These are phyloP conservation scores for Odontamblyopus rebecca DNA, from an alignment of 2,797 vertebrate genomes.

Conservation along the genomic window DNA sequence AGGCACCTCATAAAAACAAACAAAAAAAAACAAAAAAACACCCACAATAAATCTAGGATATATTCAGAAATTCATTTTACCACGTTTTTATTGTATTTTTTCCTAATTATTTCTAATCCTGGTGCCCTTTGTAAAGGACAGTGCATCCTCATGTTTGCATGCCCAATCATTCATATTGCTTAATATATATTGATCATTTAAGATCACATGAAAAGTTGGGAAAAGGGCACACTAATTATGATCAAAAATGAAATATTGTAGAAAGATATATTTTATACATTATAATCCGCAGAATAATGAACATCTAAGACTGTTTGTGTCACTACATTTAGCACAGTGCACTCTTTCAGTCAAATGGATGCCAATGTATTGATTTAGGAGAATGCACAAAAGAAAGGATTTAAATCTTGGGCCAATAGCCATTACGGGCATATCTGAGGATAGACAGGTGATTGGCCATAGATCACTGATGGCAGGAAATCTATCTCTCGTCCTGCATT, in stretches of 20 bases:
- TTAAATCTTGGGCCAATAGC: slow-evolving; percentile 66
- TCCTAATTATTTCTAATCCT: slow-evolving; percentile 48
- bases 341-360: slow-evolving; percentile 72
- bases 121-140: slow-evolving; percentile 66
- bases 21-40: too few relatives aligned
- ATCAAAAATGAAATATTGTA: slow-evolving; percentile 37
- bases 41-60: not conserved
- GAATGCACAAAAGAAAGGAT: slow-evolving; percentile 72
- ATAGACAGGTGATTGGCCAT: slow-evolving; percentile 71
- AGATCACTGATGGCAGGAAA: slow-evolving; percentile 75
- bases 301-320: slow-evolving; percentile 27
- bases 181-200: slow-evolving; percentile 66
- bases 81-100: slow-evolving; percentile 25
- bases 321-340: slow-evolving; percentile 66
- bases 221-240: slow-evolving; percentile 70
- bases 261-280: slow-evolving; percentile 14
- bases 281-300: slow-evolving; percentile 25
- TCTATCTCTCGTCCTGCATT: slow-evolving; percentile 64
- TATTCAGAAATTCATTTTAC: not conserved
- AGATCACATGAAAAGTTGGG: slow-evolving; percentile 52
- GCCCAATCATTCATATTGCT: slow-evolving; percentile 59
- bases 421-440: slow-evolving; percentile 71
- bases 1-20: not conserved
- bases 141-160: slow-evolving; percentile 64
- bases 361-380: slow-evolving; percentile 72